Conservation (phyloP, 1,140 invertebrate genomes). For the Rhagoletis pomonella region DNA sequence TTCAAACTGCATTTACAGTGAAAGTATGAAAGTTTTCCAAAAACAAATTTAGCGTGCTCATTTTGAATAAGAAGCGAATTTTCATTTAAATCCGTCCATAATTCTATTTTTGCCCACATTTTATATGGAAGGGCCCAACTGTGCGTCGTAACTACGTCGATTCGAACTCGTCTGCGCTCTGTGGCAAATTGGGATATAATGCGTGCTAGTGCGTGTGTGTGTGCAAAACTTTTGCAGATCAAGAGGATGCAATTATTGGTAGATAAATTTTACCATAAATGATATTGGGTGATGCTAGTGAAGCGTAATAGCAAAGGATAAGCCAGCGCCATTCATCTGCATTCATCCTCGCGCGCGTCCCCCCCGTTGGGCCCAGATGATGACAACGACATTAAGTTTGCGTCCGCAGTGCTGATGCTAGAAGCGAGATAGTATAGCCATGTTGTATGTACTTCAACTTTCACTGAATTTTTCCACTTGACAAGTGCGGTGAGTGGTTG, state of each 20-base stretch:
- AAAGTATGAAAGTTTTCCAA: no score
- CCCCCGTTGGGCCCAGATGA: background rate
- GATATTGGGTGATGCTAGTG: conserved; percentile 33
- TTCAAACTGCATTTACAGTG: no score
- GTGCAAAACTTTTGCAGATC: conserved; percentile 25
- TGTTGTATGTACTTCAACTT: conserved; percentile 23
- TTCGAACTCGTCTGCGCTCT: no score
- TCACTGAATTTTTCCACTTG: conserved; percentile 20
- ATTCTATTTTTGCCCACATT: no score
- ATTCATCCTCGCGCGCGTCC: background rate
- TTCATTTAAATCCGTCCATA: no score
- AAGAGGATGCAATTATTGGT: conserved; percentile 51
- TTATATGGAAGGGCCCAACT: no score
- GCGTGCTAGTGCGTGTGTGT: conserved; percentile 39
- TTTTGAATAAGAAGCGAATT: no score
- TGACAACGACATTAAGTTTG: background rate
- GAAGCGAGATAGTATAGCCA: background rate
- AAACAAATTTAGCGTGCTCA: no score
- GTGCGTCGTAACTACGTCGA: no score
- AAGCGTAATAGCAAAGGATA: conserved; percentile 39
- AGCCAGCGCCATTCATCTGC: conserved; percentile 1
- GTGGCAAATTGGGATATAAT: background rate
- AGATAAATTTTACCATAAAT: conserved; percentile 53
- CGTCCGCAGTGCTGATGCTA: background rate
- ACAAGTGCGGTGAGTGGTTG: background rate